Conservation (phyloP, 2,113 vertebrate genomes). For the Zosterops pallidus region DNA sequence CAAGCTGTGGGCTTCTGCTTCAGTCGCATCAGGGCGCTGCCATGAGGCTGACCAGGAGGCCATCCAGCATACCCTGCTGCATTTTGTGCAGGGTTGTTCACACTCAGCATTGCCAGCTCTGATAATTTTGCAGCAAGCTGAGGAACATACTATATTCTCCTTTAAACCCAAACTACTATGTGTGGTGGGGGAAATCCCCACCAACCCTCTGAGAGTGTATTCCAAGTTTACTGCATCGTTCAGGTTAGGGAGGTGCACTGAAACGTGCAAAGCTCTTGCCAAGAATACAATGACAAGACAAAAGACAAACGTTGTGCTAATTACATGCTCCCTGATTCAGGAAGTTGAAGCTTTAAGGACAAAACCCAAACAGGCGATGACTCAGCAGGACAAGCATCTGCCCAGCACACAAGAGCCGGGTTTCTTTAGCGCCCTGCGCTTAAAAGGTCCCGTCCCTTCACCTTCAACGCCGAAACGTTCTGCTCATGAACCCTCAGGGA, state of each 20-base stretch:
- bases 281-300: background rate
- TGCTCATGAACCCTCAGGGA: background rate
- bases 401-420: rapidly evolving
- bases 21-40: too few relatives aligned
- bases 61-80: background rate
- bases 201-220: background rate
- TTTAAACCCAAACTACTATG: background rate
- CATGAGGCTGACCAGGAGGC: rapidly evolving
- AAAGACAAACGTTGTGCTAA: background rate
- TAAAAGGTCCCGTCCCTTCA: background rate
- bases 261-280: background rate
- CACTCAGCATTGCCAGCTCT: background rate
- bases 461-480: rapidly evolving
- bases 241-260: background rate
- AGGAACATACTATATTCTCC: background rate
- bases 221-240: background rate
- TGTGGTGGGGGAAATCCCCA: rapidly evolving
- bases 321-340: background rate
- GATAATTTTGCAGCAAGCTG: background rate
- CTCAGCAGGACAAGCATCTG: background rate
- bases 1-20: background rate
- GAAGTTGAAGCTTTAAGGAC: background rate
- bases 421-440: background rate
- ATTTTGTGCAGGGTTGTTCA: background rate
- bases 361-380: background rate